Evolutionary conservation across 1,140 invertebrate genomes (phyloP), one percentile per base, ranked within the genome.

Genomic region (Zaprionus ghesquierei): DNA sequence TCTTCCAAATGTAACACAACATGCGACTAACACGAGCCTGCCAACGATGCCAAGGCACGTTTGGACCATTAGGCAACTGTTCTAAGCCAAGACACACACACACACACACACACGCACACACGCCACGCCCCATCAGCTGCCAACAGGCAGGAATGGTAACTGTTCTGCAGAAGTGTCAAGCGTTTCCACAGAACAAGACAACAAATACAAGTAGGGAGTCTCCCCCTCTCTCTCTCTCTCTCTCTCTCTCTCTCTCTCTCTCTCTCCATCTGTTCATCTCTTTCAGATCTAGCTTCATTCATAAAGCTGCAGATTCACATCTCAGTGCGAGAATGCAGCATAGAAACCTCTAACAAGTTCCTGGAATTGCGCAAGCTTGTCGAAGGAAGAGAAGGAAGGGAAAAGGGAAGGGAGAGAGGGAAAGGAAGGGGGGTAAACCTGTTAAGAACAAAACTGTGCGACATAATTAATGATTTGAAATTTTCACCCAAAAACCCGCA

Each of bases 391-490:
- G 44, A 69, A 70, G 49, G 3, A 23, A 25, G 25, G 25, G 25
- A 25, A 25, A 2, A 25, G 25, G 25, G 25, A 25, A 25, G 31
- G 0, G 10, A 6, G 10, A 15, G 35, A 6, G 35, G n/a, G 15
- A 9, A 63, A 49, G 56, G 46, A 66, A 72, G 51, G 1, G 51
- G 1, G 27, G 46, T 54, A 79, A 82, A 82, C 80, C 80, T 71
- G 80, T 82, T 82, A 5, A 23, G 44, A 15, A 31, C 6, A 10
- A 25, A 38, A 53, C 18, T n/a, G 29, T n/a, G 18, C 38, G 46
- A 73, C 78, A 78, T 86, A 79, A 87, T 87, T 86, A 87, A 86
- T 86, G 82, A 86, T 79, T 87, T 68, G 49, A 72, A 82, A 79
- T 82, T 81, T 81, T 82, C 75, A 81, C 69, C 69, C 71, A 5